Base-by-base conservation (phyloP, 2,797 vertebrate genomes). In the Scarus forsteni region DNA sequence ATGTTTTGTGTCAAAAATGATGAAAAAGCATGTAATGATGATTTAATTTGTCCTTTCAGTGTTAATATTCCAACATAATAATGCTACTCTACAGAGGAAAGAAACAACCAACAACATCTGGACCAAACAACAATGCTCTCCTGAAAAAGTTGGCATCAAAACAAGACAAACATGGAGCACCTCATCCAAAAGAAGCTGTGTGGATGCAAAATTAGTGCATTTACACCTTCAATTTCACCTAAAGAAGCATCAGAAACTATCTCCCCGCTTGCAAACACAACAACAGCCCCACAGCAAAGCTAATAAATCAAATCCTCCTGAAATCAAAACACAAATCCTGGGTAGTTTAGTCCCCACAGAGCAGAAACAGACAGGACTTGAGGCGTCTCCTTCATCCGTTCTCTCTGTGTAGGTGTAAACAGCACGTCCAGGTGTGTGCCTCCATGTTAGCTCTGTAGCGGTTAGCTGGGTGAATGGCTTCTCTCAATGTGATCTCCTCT, bases 401-500 rank as follows among this genome's bases (percentile, higher is more conserved):
- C 27, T 19, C 67, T 42, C 63, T 56, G 42, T 53, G 27, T 50
- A 45, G 14, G 51, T 18, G 44, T 36, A 11, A 8, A 14, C 43
- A 10, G 51, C 64, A 66, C 51, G 62, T 67, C 1, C 44, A 67
- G 36, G 68, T 54, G 63, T 58, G 58, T 1, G 36, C 43, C 34
- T 40, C 39, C 66, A 45, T 9, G 43, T 49, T 10, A 36, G 34
- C 35, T 45, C 19, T 10, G 27, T 14, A 13, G 16, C 11, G 8
- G 35, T 15, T 19, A 3, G 56, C n/a, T 48, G 8, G n/a, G 40
- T 36, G 46, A 58, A 52, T 51, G 48, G 18, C 43, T 48, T 18
- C 6, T 7, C 55, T 60, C 57, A 56, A 18, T 63, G 49, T 43
- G 49, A 59, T 38, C 63, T 64, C n/a, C 52, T 57, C 59, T 60